Evolutionary conservation across 2,113 vertebrate genomes (phyloP), one percentile per base, ranked within the genome.

Genomic region (Chloropsis hardwickii): DNA sequence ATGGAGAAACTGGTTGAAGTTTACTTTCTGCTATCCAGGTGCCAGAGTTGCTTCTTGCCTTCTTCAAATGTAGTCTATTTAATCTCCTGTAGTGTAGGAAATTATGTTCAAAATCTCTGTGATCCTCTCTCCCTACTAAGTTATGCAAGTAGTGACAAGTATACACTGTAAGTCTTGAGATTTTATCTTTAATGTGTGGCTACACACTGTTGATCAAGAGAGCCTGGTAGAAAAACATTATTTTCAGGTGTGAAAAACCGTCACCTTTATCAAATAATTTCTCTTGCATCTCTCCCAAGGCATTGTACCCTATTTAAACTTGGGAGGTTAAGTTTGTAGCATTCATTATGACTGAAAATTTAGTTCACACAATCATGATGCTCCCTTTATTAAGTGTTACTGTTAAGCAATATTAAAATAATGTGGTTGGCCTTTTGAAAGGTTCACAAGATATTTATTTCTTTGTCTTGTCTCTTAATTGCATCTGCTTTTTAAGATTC

Each of bases 191-290:
- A 98, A 99, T 98, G 98, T 99, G 99, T 99, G 98, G 99, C 98
- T 98, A 98, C 98, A 92, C 98, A 98, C 98, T 98, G 98, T 98
- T 99, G 98, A 99, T 99, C 98, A 99, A 98, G 98, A 98, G 94
- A 97, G 96, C 88, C 95, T 98, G 93, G 92, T 97, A 98, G 98
- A 98, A 98, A 98, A 98, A 98, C 98, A 98, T 99, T 99, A 99
- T 99, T 99, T 98, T 98, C 98, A 99, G 98, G 99, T 99, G 99
- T 98, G 99, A 99, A 99, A 99, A 99, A 98, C 98, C 97, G 94
- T 99, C 98, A 99, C 98, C 98, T 99, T 99, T 98, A 96, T 98
- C 98, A 98, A 98, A 98, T 98, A 99, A 98, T 98, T 98, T 97
- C 96, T 97, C 97, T 97, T 98, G 93, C 92, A 97, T 98, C 97